Conservation (phyloP, 2,113 vertebrate species). For the Vidua chalybeata region DNA sequence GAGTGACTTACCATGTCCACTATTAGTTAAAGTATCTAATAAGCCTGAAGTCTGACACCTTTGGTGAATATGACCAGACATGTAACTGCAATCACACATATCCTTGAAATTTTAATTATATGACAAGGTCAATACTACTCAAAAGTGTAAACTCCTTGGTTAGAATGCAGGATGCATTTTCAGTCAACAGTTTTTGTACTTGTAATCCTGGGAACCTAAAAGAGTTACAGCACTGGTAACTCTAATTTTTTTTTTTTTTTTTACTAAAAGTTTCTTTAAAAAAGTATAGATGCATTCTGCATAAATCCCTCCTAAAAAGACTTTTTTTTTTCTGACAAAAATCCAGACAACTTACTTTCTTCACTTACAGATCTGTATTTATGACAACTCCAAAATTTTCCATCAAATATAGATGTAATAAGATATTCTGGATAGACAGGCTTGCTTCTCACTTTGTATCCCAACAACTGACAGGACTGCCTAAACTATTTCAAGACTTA, state of each 20-base stretch:
- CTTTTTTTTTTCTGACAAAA: not conserved
- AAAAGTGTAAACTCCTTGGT: not conserved
- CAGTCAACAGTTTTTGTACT: not conserved
- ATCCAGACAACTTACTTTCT: not conserved
- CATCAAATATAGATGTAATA: not conserved
- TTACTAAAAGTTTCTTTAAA: not conserved
- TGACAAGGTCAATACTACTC: not conserved
- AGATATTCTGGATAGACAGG: not conserved
- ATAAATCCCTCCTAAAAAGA: not conserved
- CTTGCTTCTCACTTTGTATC: not conserved
- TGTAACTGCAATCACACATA: not conserved
- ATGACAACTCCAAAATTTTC: not conserved
- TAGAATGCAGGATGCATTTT: not conserved
- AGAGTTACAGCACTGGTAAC: not conserved
- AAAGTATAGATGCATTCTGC: not conserved
- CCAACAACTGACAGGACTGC: not conserved
- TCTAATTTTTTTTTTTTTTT: not conserved
- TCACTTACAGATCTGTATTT: not conserved
- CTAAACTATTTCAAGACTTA: not conserved
- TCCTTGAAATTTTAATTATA: not conserved
- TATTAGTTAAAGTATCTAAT: not conserved
- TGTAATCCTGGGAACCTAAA: not conserved
- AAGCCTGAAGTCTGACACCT: not conserved
- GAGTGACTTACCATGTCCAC: not conserved
- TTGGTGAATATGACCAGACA: not conserved